Evolutionary conservation across 2,797 vertebrate species (phyloP).

Genomic region (Epinephelus awoara): DNA sequence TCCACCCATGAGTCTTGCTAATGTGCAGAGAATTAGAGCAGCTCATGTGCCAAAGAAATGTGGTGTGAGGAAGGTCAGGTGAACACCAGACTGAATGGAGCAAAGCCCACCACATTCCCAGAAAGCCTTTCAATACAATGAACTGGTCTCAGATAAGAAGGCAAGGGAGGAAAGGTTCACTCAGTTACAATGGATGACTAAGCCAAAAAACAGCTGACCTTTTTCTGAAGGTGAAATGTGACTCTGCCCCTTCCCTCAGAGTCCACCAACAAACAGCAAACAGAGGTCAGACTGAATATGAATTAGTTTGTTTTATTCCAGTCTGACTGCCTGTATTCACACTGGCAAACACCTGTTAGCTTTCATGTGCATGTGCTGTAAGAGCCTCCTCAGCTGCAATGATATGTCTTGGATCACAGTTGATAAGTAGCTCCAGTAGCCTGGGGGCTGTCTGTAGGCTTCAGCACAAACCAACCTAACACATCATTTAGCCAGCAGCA

Average conservation of each 20-base stretch:
- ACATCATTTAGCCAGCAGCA: slow-evolving; percentile 39
- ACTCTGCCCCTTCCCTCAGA: slow-evolving; percentile 43
- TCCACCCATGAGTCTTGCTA: slow-evolving; percentile 12
- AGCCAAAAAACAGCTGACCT: slow-evolving; percentile 64
- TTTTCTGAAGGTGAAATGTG: slow-evolving; percentile 52
- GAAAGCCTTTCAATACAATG: slow-evolving; percentile 2
- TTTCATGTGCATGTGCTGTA: slow-evolving; percentile 26
- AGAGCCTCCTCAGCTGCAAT: slow-evolving; percentile 28
- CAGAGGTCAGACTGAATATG: slow-evolving; percentile 71
- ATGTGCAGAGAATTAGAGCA: slow-evolving; percentile 17
- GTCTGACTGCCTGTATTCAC: slow-evolving; percentile 18
- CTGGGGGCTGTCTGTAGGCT: slow-evolving; percentile 36
- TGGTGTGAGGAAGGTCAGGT: slow-evolving; percentile 13
- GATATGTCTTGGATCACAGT: slow-evolving; percentile 55
- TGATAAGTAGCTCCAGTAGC: slow-evolving; percentile 23
- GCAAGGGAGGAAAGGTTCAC: slow-evolving; percentile 9
- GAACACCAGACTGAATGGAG: slow-evolving; percentile 23
- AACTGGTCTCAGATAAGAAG: slow-evolving; percentile 2
- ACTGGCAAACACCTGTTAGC: slow-evolving; percentile 17
- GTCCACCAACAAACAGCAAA: slow-evolving; percentile 71
- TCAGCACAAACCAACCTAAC: slow-evolving; percentile 27
- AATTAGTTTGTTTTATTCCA: slow-evolving; percentile 64
- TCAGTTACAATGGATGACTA: slow-evolving; percentile 57
- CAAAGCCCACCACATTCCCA: neutral
- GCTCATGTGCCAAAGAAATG: slow-evolving; percentile 16